Conservation (phyloP, 2,113 vertebrate species). For the Pardalotus punctatus region DNA sequence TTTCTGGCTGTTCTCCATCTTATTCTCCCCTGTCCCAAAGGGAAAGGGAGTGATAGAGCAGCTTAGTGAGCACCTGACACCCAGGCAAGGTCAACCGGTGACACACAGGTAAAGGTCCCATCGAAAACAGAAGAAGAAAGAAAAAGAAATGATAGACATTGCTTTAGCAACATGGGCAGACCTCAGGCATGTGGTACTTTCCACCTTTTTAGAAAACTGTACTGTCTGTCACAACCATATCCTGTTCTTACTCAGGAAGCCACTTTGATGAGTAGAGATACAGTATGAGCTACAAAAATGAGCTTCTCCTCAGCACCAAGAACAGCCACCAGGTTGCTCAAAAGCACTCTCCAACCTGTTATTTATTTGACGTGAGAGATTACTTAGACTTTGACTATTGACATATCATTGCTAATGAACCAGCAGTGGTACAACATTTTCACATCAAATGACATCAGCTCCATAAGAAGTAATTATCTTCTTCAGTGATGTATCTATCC, state of each 20-base stretch:
- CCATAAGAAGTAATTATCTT: not conserved
- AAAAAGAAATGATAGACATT: not conserved
- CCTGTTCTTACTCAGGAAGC: not conserved
- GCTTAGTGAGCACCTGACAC: too few species aligned
- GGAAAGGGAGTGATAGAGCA: too few species aligned
- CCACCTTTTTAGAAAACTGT: not conserved
- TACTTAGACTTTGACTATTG: not conserved
- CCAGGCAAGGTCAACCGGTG: too few species aligned
- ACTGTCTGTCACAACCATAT: not conserved
- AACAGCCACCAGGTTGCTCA: not conserved
- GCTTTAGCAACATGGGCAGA: not conserved
- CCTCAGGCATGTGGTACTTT: not conserved
- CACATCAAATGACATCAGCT: not conserved
- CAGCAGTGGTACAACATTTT: not conserved
- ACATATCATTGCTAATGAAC: not conserved
- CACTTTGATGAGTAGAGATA: not conserved
- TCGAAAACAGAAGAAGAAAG: not conserved
- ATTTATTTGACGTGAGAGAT: not conserved
- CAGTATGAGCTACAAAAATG: rapidly evolving
- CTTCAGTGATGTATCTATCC: not conserved
- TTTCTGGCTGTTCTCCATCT: too few species aligned
- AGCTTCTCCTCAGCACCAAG: not conserved
- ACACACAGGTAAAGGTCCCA: not conserved
- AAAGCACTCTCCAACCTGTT: not conserved
- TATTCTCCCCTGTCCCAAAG: too few species aligned